Evolutionary conservation across 2,888 invertebrate species (phyloP).

Genomic region (Sarcophaga carnaria): DNA sequence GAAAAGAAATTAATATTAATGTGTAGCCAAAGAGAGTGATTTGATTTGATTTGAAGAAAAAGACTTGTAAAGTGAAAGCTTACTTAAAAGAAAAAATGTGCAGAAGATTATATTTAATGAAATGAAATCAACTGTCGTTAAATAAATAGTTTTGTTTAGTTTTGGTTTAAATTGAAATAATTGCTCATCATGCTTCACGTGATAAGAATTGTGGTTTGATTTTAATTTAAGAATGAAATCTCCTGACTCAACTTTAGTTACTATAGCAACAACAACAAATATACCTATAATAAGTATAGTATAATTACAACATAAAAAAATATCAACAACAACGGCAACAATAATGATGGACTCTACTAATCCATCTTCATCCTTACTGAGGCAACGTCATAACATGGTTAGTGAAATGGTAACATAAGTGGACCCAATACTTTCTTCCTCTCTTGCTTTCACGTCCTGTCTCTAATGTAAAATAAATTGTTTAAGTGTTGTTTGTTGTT

Average conservation of each 20-base stretch:
- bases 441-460: no score
- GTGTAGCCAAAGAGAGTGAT: not conserved
- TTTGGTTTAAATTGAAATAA: not conserved
- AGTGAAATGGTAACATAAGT: constrained; percentile 17
- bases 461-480: not conserved
- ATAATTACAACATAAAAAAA: not conserved
- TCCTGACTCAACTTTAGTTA: constrained; percentile 7
- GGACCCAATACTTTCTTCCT: no score
- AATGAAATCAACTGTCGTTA: not conserved
- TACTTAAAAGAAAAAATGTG: not conserved
- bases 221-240: constrained; percentile 29
- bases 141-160: not conserved
- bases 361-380: not conserved
- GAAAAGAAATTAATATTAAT: constrained; percentile 8
- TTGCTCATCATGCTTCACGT: not conserved
- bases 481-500: constrained; percentile 1
- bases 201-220: not conserved
- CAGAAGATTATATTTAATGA: not conserved
- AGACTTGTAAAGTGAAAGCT: constrained; percentile 40
- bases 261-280: constrained; percentile 14
- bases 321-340: not conserved
- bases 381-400: constrained; percentile 55
- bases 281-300: not conserved
- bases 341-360: constrained; percentile 20
- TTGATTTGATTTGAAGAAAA: not conserved